Evolutionary conservation across 2,113 vertebrate genomes (phyloP).

Genomic region (Dipodomys ordii): DNA sequence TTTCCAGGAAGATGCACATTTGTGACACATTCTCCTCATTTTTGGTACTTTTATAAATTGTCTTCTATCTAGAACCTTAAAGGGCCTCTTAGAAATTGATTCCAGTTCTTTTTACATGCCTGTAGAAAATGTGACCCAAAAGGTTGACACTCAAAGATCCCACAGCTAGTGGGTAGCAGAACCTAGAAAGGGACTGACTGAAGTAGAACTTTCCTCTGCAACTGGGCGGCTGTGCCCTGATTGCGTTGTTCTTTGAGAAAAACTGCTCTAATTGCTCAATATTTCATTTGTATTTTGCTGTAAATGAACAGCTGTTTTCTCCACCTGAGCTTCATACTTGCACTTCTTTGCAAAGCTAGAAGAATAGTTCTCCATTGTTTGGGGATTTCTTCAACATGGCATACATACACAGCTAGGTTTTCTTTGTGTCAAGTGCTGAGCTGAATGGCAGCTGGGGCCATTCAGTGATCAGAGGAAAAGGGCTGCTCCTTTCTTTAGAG

Average conservation of each 20-base stretch:
- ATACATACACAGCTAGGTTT: background rate
- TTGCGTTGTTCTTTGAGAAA: background rate
- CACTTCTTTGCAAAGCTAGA: constrained; percentile 10
- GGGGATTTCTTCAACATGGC: background rate
- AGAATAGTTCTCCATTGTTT: background rate
- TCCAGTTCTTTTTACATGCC: background rate
- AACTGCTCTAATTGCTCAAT: background rate
- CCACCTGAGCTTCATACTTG: background rate
- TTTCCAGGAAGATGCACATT: background rate
- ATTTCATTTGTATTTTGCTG: constrained; percentile 13
- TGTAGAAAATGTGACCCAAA: background rate
- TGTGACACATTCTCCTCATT: background rate
- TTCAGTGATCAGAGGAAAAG: background rate
- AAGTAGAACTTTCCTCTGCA: background rate
- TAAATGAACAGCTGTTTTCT: constrained; percentile 26
- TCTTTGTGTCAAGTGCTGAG: background rate
- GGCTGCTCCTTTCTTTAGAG: constrained; percentile 45
- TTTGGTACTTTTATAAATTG: background rate
- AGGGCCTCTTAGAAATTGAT: background rate
- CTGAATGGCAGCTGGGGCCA: background rate
- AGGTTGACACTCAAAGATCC: background rate
- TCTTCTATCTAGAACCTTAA: constrained; percentile 21
- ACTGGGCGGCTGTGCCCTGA: too few relatives aligned
- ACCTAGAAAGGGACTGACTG: background rate
- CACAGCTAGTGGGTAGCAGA: background rate